Percentiles rank a stretch among this genome's conserved stretches.
phyloP scores from a whole-genome alignment of 2,113 vertebrate species.

The Panthera tigris region DNA sequence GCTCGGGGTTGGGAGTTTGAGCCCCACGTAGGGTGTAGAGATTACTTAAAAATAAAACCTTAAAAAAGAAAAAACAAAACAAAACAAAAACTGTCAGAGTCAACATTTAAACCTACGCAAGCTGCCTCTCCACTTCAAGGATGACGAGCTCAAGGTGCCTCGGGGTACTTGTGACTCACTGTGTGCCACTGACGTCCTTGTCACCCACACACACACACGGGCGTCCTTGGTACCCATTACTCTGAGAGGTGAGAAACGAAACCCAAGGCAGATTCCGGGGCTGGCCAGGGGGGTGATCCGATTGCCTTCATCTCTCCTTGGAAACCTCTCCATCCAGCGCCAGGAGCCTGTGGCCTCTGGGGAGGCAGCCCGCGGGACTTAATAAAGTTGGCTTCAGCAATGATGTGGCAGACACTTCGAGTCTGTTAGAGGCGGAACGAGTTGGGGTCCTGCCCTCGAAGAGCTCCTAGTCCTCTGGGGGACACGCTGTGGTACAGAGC shows the following conservation, averaged over 20 bases:
- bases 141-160: neutral
- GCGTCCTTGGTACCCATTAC: neutral
- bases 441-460: neutral
- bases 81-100: neutral
- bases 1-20: neutral
- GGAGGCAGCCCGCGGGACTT: neutral
- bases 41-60: neutral
- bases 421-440: neutral
- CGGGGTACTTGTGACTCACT: neutral
- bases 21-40: neutral
- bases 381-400: neutral
- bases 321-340: neutral
- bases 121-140: neutral
- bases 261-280: neutral
- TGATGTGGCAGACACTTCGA: neutral
- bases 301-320: neutral
- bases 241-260: rapidly evolving
- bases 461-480: neutral
- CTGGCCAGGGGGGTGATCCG: neutral
- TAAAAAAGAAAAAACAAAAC: neutral
- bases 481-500: neutral
- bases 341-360: neutral
- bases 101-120: neutral
- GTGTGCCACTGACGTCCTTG: neutral
- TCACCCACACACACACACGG: neutral